Evolutionary conservation across 2,113 vertebrate genomes (phyloP).

Genomic region (Chionodraco myersi): DNA sequence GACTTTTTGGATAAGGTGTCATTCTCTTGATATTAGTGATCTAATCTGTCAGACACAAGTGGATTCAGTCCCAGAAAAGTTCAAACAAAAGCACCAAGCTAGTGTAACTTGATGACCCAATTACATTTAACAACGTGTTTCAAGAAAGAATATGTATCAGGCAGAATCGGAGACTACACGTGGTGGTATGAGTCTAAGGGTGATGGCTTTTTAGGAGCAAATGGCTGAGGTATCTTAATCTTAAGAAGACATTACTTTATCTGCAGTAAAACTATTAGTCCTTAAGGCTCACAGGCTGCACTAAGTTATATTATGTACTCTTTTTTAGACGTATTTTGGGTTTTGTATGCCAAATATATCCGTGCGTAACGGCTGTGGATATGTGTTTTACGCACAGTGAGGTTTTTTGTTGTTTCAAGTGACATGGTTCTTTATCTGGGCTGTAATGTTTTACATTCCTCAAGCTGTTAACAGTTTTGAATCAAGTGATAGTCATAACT

Average conservation of each 20-base stretch:
- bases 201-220: not conserved
- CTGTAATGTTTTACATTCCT: not conserved
- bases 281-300: not conserved
- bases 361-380: constrained; percentile 47
- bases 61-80: not conserved
- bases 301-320: not conserved
- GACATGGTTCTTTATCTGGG: not conserved
- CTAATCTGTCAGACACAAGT: not conserved
- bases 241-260: too few species aligned
- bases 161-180: not conserved
- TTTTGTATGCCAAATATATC: not conserved
- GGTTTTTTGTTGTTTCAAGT: not conserved
- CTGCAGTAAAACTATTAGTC: too few species aligned
- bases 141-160: not conserved
- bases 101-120: not conserved
- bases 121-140: not conserved
- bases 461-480: not conserved
- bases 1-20: not conserved
- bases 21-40: constrained; percentile 11
- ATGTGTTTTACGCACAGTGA: not conserved
- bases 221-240: not conserved
- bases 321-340: not conserved
- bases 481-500: not conserved
- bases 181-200: not conserved
- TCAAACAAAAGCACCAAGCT: not conserved